A percentile compares a stretch with the other conserved stretches of the same genome.
phyloP scores from a whole-genome alignment of 2,113 vertebrate genomes.

The Phodopus roborovskii region DNA sequence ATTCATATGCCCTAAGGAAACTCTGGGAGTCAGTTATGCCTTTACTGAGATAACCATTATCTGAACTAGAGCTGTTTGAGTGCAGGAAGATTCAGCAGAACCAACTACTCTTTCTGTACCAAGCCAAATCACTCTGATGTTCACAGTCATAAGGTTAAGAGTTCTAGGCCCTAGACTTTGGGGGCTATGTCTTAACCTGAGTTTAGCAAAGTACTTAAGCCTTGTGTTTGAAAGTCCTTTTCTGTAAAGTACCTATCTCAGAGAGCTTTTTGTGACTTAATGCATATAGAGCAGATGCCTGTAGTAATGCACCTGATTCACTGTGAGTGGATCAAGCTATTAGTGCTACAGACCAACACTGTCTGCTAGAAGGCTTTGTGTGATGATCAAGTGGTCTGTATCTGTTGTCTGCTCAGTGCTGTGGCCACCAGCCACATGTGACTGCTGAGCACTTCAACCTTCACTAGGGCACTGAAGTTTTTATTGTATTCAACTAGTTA shows the following conservation, averaged over 20 bases:
- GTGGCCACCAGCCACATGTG: neutral
- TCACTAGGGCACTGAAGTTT: neutral
- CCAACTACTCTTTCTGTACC: neutral
- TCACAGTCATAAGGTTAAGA: neutral
- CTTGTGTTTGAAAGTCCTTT: slow-evolving; percentile 27
- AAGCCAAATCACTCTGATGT: neutral
- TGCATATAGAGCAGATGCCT: neutral
- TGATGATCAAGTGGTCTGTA: neutral
- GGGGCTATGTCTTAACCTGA: neutral
- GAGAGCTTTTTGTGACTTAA: neutral
- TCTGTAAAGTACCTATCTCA: neutral
- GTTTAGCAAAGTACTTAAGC: neutral
- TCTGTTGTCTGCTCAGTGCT: neutral
- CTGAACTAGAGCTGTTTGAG: neutral
- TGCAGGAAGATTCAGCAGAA: neutral
- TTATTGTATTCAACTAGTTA: slow-evolving; percentile 23
- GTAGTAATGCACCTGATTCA: neutral
- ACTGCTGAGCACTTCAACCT: slow-evolving; percentile 13
- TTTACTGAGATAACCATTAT: neutral
- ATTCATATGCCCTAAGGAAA: neutral
- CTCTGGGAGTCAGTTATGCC: neutral
- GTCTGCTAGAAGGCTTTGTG: neutral
- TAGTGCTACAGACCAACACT: neutral
- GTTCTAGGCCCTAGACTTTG: neutral
- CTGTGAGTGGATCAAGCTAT: neutral